Evolutionary conservation across 2,888 invertebrate species (phyloP).

Genomic region (Netelia virgata): DNA sequence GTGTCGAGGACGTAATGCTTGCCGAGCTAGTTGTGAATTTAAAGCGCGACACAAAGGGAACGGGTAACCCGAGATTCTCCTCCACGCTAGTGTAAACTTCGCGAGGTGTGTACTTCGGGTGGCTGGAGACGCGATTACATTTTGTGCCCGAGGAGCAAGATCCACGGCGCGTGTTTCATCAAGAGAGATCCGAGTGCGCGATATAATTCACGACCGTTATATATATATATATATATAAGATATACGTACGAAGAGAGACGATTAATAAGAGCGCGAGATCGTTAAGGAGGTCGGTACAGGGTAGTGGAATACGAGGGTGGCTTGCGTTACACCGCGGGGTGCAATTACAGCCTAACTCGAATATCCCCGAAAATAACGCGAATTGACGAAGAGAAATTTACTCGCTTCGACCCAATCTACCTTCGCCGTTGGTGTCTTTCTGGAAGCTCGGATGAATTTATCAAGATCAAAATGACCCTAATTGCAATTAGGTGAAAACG

Average conservation of each 20-base stretch:
- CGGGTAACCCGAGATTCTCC: too few relatives aligned
- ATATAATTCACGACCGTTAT: too few relatives aligned
- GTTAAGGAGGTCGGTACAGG: constrained; percentile 38
- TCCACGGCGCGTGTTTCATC: too few relatives aligned
- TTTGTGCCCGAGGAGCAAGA: too few relatives aligned
- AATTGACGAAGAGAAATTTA: constrained; percentile 50
- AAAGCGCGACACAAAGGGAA: too few relatives aligned
- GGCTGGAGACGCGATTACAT: too few relatives aligned
- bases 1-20: too few relatives aligned
- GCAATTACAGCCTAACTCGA: constrained; percentile 41
- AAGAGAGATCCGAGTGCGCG: too few relatives aligned
- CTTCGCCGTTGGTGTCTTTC: neutral
- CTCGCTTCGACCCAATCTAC: constrained; percentile 20
- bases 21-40: too few relatives aligned
- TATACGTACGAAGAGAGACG: constrained; percentile 11
- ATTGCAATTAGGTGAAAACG: neutral
- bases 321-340: constrained; percentile 61
- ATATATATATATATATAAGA: too few relatives aligned
- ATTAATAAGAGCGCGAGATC: constrained; percentile 63
- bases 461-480: neutral
- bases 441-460: neutral
- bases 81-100: too few relatives aligned
- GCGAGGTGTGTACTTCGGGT: too few relatives aligned
- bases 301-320: constrained; percentile 51
- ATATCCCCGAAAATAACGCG: constrained; percentile 24